Base-by-base conservation (phyloP, 2,888 invertebrate species). In the Chloroclysta siterata region DNA sequence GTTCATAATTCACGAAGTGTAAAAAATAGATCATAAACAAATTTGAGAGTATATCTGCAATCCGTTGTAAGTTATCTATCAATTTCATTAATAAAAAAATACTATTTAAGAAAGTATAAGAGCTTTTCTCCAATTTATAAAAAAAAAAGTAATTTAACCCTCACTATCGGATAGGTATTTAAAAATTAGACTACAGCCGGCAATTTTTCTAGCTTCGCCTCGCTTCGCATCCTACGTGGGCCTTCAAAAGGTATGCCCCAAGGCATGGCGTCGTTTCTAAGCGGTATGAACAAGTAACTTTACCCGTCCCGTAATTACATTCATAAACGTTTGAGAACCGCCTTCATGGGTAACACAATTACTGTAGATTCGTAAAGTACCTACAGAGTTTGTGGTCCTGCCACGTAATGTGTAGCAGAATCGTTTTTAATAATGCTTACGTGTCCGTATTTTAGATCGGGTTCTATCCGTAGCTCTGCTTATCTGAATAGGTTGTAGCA, bases 321-420 rank as follows among this genome's bases (percentile, higher is more conserved):
- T 61, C 52, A 62, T 56, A 56, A 56, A 56, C 61, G 56, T 56
- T 62, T 62, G 56, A 52, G 52, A 62, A 52, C 56, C 28, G 56
- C 48, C 51, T 52, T 52, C 33, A 46, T 29, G 44, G 60, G 15
- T 62, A 56, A 60, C 50, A 55, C 47, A 56, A 62, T 62, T 56
- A 62, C 52, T 42, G 22, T 52, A 52, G 52, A 52, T 52, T 56
- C 10, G 48, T 56, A 60, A 59, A 22, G 54, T n/a, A 33, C 33
- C 39, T 48, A 39, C 48, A 42, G 6, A 41, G 51, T 50, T 54
- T 55, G 14, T 51, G 36, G n/a, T 14, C 11, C 17, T 17, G 11
- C 36, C 36, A 11, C 11, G 11, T 11, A 39, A 39, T 39, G 36
- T 11, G 36, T 39, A 46, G 46, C n/a, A 11, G 17, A 46, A 46